phyloP scores from a whole-genome alignment of 2,113 vertebrate species.

The Ceyx cyanopectus region DNA sequence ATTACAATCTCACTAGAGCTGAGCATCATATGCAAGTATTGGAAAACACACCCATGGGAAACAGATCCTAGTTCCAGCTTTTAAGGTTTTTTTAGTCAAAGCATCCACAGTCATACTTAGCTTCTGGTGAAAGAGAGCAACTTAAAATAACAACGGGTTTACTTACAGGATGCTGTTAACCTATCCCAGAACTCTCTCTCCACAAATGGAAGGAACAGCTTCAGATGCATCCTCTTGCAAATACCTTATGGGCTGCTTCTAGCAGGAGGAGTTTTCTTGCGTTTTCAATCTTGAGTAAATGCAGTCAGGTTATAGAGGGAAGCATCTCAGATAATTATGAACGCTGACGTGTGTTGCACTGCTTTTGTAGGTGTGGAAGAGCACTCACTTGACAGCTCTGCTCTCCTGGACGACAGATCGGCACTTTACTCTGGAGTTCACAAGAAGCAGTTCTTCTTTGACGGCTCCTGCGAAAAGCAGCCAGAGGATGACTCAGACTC shows the following conservation, averaged over 20 bases:
- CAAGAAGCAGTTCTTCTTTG: slow-evolving; percentile 86
- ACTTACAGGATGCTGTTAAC: neutral
- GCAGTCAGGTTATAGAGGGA: neutral
- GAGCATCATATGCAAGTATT: neutral
- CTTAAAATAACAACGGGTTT: neutral
- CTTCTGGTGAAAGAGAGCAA: neutral
- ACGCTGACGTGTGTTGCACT: neutral
- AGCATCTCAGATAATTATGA: neutral
- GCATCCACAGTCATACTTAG: neutral
- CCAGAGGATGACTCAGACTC: slow-evolving; percentile 87
- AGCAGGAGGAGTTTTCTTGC: neutral
- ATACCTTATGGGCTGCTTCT: neutral
- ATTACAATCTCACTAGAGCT: neutral
- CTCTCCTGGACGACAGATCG: slow-evolving; percentile 85
- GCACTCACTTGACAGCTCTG: slow-evolving; percentile 80
- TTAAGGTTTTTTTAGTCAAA: neutral
- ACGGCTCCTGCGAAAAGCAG: slow-evolving; percentile 85
- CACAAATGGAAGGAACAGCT: neutral
- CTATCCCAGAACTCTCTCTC: neutral
- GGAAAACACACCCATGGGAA: neutral
- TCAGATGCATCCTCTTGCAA: neutral
- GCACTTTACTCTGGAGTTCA: slow-evolving; percentile 93
- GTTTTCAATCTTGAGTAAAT: neutral
- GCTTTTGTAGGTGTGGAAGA: slow-evolving; percentile 79
- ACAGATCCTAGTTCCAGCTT: neutral